These are phyloP conservation scores for Melitaea cinxia DNA, from an alignment of 1,140 invertebrate species.

Conservation along the genomic window DNA sequence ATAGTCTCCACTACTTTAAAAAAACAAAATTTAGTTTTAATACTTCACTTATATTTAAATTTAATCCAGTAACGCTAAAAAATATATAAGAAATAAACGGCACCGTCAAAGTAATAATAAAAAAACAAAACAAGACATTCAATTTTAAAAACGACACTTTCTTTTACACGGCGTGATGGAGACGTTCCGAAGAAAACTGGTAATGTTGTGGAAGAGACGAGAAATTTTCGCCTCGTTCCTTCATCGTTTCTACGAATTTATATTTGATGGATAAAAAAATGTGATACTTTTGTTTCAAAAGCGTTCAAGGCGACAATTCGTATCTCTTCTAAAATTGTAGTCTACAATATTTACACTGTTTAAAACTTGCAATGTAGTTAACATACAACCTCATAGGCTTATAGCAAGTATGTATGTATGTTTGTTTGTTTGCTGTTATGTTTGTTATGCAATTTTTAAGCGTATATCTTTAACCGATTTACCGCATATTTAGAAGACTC, in stretches of 20 bases:
- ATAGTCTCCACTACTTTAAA: too few species aligned
- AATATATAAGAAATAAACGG: not conserved
- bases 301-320: not conserved
- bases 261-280: not conserved
- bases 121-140: conserved; percentile 10
- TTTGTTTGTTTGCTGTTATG: too few species aligned
- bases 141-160: conserved; percentile 17
- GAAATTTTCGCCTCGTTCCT: conserved; percentile 13
- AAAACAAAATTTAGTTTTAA: not conserved
- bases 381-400: too few species aligned
- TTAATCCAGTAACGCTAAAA: not conserved
- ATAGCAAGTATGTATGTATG: too few species aligned
- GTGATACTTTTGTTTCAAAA: not conserved
- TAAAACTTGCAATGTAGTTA: not conserved
- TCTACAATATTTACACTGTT: not conserved
- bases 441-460: too few species aligned
- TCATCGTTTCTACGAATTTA: conserved; percentile 23
- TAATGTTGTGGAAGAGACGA: conserved; percentile 28
- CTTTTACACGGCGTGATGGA: conserved; percentile 14
- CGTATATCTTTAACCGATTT: too few species aligned
- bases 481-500: too few species aligned
- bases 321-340: too few species aligned
- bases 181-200: conserved; percentile 25
- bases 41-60: not conserved
- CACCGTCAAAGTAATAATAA: not conserved